These are phyloP conservation scores for Triplophysa tibetana DNA, from an alignment of 2,113 vertebrate species.

Conservation along the genomic window DNA sequence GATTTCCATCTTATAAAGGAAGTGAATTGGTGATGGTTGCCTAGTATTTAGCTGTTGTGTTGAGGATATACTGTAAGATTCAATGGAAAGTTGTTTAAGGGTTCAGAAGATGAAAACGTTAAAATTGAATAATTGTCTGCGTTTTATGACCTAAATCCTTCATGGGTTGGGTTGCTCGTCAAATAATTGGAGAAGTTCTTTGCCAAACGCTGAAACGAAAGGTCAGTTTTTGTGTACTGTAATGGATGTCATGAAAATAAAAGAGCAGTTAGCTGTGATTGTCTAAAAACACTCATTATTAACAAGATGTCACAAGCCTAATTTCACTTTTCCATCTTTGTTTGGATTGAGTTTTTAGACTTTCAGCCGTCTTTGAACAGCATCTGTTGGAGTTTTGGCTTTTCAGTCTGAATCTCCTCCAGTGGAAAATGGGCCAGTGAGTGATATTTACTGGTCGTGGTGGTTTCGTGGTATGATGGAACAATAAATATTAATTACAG, in stretches of 20 bases:
- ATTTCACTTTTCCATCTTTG: conserved; percentile 1
- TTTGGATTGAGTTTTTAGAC: neutral
- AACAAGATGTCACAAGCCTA: conserved; percentile 1
- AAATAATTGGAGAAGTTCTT: neutral
- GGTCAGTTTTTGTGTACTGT: neutral
- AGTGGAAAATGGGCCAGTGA: conserved; percentile 12
- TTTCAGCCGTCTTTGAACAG: neutral
- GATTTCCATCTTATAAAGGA: neutral
- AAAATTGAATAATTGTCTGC: too few relatives aligned
- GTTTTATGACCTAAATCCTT: neutral
- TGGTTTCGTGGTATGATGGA: neutral
- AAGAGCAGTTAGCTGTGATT: neutral
- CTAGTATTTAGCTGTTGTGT: neutral
- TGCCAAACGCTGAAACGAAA: conserved; percentile 1
- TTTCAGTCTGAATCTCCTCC: neutral
- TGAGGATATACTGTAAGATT: neutral
- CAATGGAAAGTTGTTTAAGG: neutral
- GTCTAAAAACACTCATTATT: conserved; percentile 7
- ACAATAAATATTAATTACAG: conserved; percentile 10
- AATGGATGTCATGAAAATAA: conserved; percentile 2
- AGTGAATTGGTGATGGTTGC: neutral
- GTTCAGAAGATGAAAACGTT: neutral
- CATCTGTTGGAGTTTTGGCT: neutral
- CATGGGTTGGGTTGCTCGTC: neutral
- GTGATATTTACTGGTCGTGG: neutral